A percentile compares a stretch with the other conserved stretches of the same genome.
phyloP scores from a whole-genome alignment of 2,888 invertebrate genomes.

The Limnephilus rhombicus region DNA sequence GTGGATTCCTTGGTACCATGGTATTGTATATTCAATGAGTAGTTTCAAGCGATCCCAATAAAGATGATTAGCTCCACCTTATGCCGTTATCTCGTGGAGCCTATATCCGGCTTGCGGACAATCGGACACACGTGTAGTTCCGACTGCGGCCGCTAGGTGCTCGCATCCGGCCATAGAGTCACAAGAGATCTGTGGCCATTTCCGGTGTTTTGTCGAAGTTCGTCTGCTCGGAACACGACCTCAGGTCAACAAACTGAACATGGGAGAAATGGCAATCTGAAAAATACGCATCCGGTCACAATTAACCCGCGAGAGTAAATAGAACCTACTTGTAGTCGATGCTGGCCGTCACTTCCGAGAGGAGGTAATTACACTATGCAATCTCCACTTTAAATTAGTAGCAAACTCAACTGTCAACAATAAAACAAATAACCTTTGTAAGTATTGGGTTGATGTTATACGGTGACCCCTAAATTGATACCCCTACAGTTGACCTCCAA shows the following conservation, averaged over 20 bases:
- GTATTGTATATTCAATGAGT: background rate
- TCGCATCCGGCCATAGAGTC: constrained; percentile 52
- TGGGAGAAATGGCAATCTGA: constrained; percentile 49
- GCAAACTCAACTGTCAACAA: too few species aligned
- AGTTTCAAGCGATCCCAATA: background rate
- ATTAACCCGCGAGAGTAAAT: constrained; percentile 36
- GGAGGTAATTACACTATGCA: background rate
- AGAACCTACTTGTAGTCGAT: background rate
- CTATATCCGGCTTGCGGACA: constrained; percentile 54
- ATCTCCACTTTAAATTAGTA: background rate
- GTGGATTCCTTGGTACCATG: background rate
- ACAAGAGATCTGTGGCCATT: constrained; percentile 57
- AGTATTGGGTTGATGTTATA: too few species aligned
- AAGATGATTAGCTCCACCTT: constrained; percentile 49
- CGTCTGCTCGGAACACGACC: constrained; percentile 58
- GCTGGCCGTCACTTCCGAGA: background rate
- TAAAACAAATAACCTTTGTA: too few species aligned
- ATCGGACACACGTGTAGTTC: constrained; percentile 62
- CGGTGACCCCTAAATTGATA: too few species aligned
- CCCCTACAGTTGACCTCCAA: too few species aligned
- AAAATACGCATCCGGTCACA: constrained; percentile 54
- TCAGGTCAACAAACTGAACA: constrained; percentile 60
- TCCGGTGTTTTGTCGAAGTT: constrained; percentile 63
- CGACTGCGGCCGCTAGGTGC: constrained; percentile 51
- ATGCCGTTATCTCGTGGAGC: constrained; percentile 28